Base-by-base conservation (phyloP, 2,113 vertebrate genomes). In the Campylorhamphus procurvoides region DNA sequence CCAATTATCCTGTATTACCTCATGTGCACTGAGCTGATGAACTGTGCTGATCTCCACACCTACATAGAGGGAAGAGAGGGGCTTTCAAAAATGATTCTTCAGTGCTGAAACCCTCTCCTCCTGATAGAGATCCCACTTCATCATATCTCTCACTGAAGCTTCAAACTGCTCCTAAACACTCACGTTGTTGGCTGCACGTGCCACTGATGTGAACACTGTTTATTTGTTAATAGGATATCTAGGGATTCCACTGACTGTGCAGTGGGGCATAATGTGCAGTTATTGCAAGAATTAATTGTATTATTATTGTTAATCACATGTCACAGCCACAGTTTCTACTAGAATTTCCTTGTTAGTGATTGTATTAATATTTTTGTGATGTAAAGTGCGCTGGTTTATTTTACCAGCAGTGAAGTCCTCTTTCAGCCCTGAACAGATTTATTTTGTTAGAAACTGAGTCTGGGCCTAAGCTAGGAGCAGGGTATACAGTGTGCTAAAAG, bases 271-370 rank as follows among this genome's bases (percentile, higher is more conserved):
- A 81, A 92, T 31, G 10, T 40, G 55, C 62, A 94, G 72, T 71
- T 86, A 77, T 40, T 35, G 47, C 72, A 94, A 86, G 93, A 94
- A 79, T 88, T 96, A 94, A 94, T 94, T 92, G 75, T 53, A 16
- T 27, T 72, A 14, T 90, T 88, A 78, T 37, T 77, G 75, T 77
- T 93, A 96, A 94, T 81, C 52, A 78, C 37, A 4, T 68, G 83
- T 39, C 72, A 64, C 27, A 93, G 85, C 49, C 59, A 40, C 5
- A 7, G 59, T 58, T 88, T 88, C 86, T 71, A 56, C 9, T 92
- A 90, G 59, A 58, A 44, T 77, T 90, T 88, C 68, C 87, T 91
- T 77, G 35, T 72, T 81, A 64, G 83, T 56, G 79, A 78, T 49
- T 77, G 25, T 56, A 81, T 86, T 94, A 86, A 86, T 95, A 92